Percentiles rank a stretch among this genome's conserved stretches.
Conservation (phyloP, 2,888 invertebrate species). For the Aethes cnicana region DNA sequence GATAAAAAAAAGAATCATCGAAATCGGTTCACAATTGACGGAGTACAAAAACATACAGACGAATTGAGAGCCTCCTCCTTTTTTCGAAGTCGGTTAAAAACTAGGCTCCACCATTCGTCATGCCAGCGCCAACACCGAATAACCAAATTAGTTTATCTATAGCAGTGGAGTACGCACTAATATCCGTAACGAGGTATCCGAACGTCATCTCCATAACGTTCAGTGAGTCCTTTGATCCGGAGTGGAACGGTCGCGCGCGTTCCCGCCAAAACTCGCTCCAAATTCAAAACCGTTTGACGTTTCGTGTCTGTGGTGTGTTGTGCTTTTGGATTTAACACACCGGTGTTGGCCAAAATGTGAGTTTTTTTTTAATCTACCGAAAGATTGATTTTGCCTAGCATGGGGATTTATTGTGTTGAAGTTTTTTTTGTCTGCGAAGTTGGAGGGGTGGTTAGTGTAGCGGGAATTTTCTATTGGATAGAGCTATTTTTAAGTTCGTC, state of each 20-base stretch:
- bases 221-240: conserved; percentile 5
- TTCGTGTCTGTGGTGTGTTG: conserved; percentile 18
- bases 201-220: conserved; percentile 7
- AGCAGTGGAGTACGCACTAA: conserved; percentile 1
- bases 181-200: conserved; percentile 13
- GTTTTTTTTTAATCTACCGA: not conserved
- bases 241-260: conserved; percentile 19
- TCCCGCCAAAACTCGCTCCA: conserved; percentile 1
- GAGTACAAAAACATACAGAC: no score
- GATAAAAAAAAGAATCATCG: no score
- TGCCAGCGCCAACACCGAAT: no score
- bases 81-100: no score
- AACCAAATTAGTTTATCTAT: not conserved
- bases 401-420: not conserved
- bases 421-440: not conserved
- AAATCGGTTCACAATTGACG: no score
- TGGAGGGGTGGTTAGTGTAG: not conserved
- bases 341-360: conserved; percentile 9
- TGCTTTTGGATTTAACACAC: conserved; percentile 20
- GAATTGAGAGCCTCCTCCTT: no score
- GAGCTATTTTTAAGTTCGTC: not conserved
- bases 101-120: no score
- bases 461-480: not conserved
- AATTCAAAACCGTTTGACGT: conserved; percentile 22
- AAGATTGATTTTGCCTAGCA: not conserved